A percentile compares a stretch with the other conserved stretches of the same genome.
phyloP scores from a whole-genome alignment of 2,797 vertebrate species.

The Podarcis lilfordi region DNA sequence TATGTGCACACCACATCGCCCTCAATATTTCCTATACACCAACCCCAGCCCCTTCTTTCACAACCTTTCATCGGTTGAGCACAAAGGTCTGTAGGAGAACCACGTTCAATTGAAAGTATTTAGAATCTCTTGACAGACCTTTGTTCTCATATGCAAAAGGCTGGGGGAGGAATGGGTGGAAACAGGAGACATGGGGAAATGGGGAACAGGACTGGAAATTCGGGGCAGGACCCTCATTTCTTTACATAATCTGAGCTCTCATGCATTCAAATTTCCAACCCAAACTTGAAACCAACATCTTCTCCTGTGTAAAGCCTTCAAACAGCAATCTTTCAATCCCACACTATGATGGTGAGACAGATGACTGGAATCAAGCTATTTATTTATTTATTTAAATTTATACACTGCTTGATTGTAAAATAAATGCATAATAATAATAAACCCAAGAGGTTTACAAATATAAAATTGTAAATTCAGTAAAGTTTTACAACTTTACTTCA shows the following conservation, averaged over 20 bases:
- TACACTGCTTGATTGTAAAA: too few relatives aligned
- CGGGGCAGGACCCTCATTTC: neutral
- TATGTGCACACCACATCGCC: neutral
- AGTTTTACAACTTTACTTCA: too few relatives aligned
- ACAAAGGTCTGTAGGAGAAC: neutral
- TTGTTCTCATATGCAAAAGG: neutral
- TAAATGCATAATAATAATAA: too few relatives aligned
- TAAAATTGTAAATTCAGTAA: too few relatives aligned
- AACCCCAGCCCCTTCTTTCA: too few relatives aligned
- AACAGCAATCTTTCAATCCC: neutral
- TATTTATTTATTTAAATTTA: too few relatives aligned
- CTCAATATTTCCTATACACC: too few relatives aligned
- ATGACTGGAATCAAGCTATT: neutral
- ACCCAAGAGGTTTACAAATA: too few relatives aligned
- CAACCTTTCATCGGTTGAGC: too few relatives aligned
- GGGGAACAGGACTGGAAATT: neutral
- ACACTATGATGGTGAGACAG: neutral
- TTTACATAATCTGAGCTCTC: neutral
- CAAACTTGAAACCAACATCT: neutral
- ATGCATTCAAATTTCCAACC: neutral
- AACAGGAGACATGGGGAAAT: neutral
- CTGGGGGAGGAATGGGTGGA: neutral
- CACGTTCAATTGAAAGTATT: too few relatives aligned
- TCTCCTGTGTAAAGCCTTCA: neutral
- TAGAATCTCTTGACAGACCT: too few relatives aligned